Base-by-base conservation (phyloP, 2,888 invertebrate genomes). In the Nemurella pictetii region DNA sequence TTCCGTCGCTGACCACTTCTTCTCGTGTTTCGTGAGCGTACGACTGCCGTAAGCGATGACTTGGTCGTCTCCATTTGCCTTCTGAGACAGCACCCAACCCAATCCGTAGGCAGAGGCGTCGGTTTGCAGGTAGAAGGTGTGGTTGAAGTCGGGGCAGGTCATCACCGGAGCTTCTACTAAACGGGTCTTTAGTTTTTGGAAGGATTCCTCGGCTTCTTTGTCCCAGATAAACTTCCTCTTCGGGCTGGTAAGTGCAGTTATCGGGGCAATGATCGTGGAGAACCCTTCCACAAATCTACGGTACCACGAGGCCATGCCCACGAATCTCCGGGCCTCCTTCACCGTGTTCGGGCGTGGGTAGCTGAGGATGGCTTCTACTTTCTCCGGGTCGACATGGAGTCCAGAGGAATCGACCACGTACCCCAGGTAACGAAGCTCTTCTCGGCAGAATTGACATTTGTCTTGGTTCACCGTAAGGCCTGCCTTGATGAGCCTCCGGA, bases 221-320 rank as follows among this genome's bases (percentile, higher is more conserved):
- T 20, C 26, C 86, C 86, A 86, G 29, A n/a, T 20, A 26, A 74
- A 74, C 5, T 74, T 74, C 26, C 15, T 74, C 25, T 74, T 26
- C 26, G n/a, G n/a, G 5, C 74, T 74, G 5, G 87, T 29, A 5
- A 83, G 26, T 5, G 5, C 9, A 5, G 83, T 83, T 9, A 83
- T 20, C 28, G 83, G 83, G 9, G n/a, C 28, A n/a, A 83, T 55
- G 5, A 83, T 25, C 0, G 55, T 5, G 72, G 83, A 35, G 20
- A 83, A 83, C 7, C 27, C 36, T 15, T 85, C 85, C 15, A 88
- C 85, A 81, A 88, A 89, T 20, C 87, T 84, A 77, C 88, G 77
- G 80, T 88, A 88, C 87, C 88, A 89, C 1, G 86, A 87, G 84
- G 87, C 86, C 81, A 88, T 85, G 0, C 88, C 89, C 0, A 88